A percentile compares a stretch with the other conserved stretches of the same genome.
Conservation (phyloP, 2,797 vertebrate genomes). For the Xenops minutus region DNA sequence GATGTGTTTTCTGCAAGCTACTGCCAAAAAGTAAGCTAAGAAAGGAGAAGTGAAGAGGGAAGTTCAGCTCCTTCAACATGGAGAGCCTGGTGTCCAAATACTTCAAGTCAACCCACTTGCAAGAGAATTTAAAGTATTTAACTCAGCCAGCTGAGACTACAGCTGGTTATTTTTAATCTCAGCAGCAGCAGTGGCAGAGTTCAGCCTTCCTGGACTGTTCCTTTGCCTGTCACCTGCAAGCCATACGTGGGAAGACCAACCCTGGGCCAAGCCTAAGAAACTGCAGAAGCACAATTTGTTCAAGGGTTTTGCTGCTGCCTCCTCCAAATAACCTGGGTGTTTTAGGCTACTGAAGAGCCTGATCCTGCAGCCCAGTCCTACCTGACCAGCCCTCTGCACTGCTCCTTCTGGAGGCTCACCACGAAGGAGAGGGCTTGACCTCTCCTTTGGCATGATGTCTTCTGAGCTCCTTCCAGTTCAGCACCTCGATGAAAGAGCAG, state of each 20-base stretch:
- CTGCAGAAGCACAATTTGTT: neutral
- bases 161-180: neutral
- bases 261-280: neutral
- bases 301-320: neutral
- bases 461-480: neutral
- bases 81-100: neutral
- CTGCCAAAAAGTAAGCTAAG: conserved; percentile 42
- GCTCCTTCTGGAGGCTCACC: accelerated
- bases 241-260: accelerated
- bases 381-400: neutral
- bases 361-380: too few species aligned
- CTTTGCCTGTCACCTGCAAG: neutral
- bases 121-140: neutral
- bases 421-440: neutral
- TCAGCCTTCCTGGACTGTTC: neutral
- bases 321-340: neutral
- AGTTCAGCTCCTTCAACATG: conserved; percentile 6
- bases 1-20: conserved; percentile 40
- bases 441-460: accelerated
- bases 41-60: neutral
- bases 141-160: neutral
- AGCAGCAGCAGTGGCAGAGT: accelerated
- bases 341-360: neutral
- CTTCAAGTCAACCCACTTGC: neutral
- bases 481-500: accelerated